Conservation (phyloP, 2,888 invertebrate genomes). For the Tridacna crocea region DNA sequence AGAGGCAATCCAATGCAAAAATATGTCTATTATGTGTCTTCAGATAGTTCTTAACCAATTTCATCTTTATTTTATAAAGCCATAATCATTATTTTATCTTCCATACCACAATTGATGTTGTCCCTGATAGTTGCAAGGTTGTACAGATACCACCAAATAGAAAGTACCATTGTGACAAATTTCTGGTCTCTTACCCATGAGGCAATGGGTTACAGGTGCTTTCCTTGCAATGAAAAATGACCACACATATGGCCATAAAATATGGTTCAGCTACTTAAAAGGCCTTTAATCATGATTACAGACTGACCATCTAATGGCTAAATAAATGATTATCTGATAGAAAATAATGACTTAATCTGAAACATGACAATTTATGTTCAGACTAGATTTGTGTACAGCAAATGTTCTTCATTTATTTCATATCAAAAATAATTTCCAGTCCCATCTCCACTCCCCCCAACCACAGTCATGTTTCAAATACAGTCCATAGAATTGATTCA, state of each 20-base stretch:
- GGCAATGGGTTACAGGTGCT: no score
- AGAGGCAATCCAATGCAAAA: no score
- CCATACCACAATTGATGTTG: no score
- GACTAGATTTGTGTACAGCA: background rate
- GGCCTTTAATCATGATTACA: background rate
- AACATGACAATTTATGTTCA: slow-evolving; percentile 4
- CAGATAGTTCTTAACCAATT: no score
- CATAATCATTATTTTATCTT: no score
- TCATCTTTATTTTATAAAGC: no score
- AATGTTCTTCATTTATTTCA: slow-evolving; percentile 22
- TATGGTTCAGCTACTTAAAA: slow-evolving; percentile 10
- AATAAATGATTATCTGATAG: slow-evolving; percentile 22
- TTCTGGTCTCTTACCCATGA: no score
- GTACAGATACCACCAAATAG: no score
- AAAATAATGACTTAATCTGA: slow-evolving; percentile 13
- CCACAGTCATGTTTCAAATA: slow-evolving; percentile 18
- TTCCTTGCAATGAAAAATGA: slow-evolving; percentile 1
- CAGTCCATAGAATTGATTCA: slow-evolving; percentile 10
- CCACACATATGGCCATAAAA: background rate
- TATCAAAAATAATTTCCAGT: background rate
- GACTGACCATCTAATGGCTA: slow-evolving; percentile 15
- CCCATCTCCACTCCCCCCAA: background rate
- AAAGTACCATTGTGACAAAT: no score
- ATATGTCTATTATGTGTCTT: no score
- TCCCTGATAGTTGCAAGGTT: no score